Evolutionary conservation across 1,140 invertebrate species (phyloP).

Genomic region (Drosophila paulistorum): DNA sequence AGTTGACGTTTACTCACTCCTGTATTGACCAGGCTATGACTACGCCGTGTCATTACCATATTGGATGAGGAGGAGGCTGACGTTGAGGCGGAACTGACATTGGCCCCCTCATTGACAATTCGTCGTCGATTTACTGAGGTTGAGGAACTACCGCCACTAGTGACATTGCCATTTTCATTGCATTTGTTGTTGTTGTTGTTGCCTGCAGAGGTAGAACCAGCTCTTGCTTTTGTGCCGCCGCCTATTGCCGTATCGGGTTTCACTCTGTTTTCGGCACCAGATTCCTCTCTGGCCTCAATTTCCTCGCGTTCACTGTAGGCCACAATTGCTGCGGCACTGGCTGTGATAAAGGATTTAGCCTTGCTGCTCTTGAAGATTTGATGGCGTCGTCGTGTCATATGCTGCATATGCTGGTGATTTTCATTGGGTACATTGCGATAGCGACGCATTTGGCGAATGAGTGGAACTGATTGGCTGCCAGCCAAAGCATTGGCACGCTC

Average conservation of each 20-base stretch:
- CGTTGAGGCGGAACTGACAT: neutral
- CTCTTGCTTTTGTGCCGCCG: neutral
- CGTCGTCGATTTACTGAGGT: conserved; percentile 18
- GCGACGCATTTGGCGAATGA: conserved; percentile 56
- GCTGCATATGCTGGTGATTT: conserved; percentile 70
- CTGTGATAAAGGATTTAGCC: conserved; percentile 47
- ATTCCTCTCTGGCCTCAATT: conserved; percentile 10
- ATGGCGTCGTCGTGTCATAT: conserved; percentile 43
- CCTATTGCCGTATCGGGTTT: neutral
- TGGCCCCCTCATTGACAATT: conserved; percentile 26
- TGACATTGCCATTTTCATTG: conserved; percentile 2
- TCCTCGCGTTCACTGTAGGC: conserved; percentile 28
- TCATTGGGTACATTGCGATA: conserved; percentile 78
- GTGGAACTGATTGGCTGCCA: neutral
- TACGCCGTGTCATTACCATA: conserved; percentile 64
- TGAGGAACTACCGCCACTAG: neutral
- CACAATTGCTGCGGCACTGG: conserved; percentile 48
- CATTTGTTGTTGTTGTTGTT: neutral
- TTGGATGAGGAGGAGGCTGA: conserved; percentile 8
- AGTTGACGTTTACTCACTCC: conserved; percentile 68
- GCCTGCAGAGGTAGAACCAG: neutral
- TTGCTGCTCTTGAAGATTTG: conserved; percentile 60
- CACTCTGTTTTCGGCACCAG: conserved; percentile 1
- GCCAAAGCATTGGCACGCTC: conserved; percentile 11
- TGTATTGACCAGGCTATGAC: conserved; percentile 44